A percentile compares a stretch with the other conserved stretches of the same genome.
Conservation (phyloP, 2,888 invertebrate species). For the Lithophane ornitopus region DNA sequence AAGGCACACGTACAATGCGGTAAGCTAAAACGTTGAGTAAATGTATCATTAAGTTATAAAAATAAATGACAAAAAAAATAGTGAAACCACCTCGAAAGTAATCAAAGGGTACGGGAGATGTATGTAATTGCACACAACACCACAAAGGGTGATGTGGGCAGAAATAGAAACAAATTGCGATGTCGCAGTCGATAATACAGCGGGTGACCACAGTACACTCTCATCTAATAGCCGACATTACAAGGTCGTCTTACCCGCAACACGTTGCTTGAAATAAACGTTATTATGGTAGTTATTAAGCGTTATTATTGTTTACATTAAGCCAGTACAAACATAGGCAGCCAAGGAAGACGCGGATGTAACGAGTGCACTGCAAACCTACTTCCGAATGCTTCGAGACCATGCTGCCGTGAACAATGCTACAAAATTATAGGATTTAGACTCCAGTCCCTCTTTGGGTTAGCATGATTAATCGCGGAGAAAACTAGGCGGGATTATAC, state of each 20-base stretch:
- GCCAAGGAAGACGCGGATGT: slow-evolving; percentile 74
- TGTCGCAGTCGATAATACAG: slow-evolving; percentile 82
- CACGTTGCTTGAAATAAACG: slow-evolving; percentile 33
- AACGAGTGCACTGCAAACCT: slow-evolving; percentile 85
- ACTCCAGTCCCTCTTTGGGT: slow-evolving; percentile 83
- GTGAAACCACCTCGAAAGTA: slow-evolving; percentile 72
- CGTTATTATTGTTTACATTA: slow-evolving; percentile 35
- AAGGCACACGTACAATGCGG: slow-evolving; percentile 21
- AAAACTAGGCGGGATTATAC: slow-evolving; percentile 84
- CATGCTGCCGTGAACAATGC: slow-evolving; percentile 83
- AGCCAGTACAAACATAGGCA: slow-evolving; percentile 42
- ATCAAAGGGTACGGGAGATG: slow-evolving; percentile 76
- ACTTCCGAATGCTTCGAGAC: slow-evolving; percentile 81
- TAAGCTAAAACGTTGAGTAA: slow-evolving; percentile 57
- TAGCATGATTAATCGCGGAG: slow-evolving; percentile 87
- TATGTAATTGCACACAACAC: slow-evolving; percentile 81
- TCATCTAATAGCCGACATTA: slow-evolving; percentile 61
- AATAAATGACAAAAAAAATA: slow-evolving; percentile 72
- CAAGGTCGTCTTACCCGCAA: slow-evolving; percentile 53
- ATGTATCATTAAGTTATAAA: slow-evolving; percentile 79
- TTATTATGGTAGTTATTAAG: slow-evolving; percentile 24
- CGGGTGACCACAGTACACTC: slow-evolving; percentile 76
- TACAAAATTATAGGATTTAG: slow-evolving; percentile 87
- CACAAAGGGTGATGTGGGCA: slow-evolving; percentile 80
- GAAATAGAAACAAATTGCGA: slow-evolving; percentile 84